Conservation (phyloP, 1,140 invertebrate species). For the Onthophagus taurus region DNA sequence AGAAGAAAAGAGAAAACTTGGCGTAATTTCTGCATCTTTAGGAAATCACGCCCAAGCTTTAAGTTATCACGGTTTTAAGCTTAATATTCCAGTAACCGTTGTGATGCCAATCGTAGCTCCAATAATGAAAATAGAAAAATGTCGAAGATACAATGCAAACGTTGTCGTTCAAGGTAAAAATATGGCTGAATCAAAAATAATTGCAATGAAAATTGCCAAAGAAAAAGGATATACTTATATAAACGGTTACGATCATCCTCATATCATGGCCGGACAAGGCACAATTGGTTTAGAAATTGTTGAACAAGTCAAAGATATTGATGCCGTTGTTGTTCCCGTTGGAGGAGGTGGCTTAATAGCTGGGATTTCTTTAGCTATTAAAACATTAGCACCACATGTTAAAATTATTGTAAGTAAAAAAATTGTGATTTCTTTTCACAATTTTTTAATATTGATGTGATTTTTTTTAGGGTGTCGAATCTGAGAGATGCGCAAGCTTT, state of each 20-base stretch:
- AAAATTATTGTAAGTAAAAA: slow-evolving; percentile 56
- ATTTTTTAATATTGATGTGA: background rate
- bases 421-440: slow-evolving; percentile 9
- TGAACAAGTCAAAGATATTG: slow-evolving; percentile 68
- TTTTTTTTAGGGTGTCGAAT: slow-evolving; percentile 72
- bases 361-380: slow-evolving; percentile 77
- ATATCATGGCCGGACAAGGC: slow-evolving; percentile 89
- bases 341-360: slow-evolving; percentile 86
- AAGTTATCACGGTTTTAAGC: slow-evolving; percentile 73
- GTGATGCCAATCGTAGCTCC: slow-evolving; percentile 88
- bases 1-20: slow-evolving; percentile 57
- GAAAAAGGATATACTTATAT: slow-evolving; percentile 69
- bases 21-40: slow-evolving; percentile 85
- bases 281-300: slow-evolving; percentile 86
- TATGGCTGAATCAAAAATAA: slow-evolving; percentile 75
- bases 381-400: slow-evolving; percentile 70
- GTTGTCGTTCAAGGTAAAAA: slow-evolving; percentile 77
- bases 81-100: slow-evolving; percentile 79
- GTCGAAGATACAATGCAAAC: slow-evolving; percentile 70
- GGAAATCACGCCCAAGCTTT: slow-evolving; percentile 88
- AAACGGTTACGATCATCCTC: slow-evolving; percentile 87
- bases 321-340: slow-evolving; percentile 74
- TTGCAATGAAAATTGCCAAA: slow-evolving; percentile 65
- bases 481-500: slow-evolving; percentile 83
- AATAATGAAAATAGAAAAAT: slow-evolving; percentile 89